Evolutionary conservation across 2,797 vertebrate species (phyloP), one percentile per base, ranked within the genome.

Genomic region (Sebastes minor): DNA sequence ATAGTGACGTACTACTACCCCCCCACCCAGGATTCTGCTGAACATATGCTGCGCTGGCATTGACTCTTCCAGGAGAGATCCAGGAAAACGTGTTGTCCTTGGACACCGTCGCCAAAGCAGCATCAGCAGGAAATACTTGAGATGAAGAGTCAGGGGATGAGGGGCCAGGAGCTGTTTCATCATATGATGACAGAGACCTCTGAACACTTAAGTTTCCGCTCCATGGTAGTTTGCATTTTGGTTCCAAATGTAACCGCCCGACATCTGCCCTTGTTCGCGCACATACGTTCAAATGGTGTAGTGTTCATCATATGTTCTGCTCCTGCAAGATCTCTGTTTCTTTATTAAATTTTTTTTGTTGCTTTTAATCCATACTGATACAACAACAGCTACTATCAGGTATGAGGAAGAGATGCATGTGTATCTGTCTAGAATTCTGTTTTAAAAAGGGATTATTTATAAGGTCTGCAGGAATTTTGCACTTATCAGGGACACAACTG

Each of bases 31-130:
- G 66, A 69, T 82, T 86, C 84, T 87, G 87, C 46, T 65, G 59
- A 90, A 88, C 92, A 93, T 86, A 85, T 89, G 92, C 76, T 33
- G 83, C 30, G 28, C 86, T 91, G 91, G 91, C 91, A 87, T 61
- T 14, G 59, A 71, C 75, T 82, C 81, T 68, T 88, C 73, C 49
- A 72, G 55, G 49, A 55, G 75, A 84, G 78, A 85, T 87, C 85
- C 88, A 92, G 76, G 71, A 88, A 85, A 85, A 73, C 3, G 56
- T 95, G 91, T 92, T 95, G 88, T 95, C 89, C 91, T 92, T 95
- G 82, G 93, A 94, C 82, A 95, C 94, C 3, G 93, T 95, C 94
- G 88, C 93, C 89, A 95, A 92, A 95, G 92, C 95, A 95, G 81
- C 83, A 88, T 91, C 85, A 81, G 86, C 69, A 87, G 93, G 89